Evolutionary conservation across 2,888 invertebrate species (phyloP), one percentile per base, ranked within the genome.

Genomic region (Lithophane leautieri): DNA sequence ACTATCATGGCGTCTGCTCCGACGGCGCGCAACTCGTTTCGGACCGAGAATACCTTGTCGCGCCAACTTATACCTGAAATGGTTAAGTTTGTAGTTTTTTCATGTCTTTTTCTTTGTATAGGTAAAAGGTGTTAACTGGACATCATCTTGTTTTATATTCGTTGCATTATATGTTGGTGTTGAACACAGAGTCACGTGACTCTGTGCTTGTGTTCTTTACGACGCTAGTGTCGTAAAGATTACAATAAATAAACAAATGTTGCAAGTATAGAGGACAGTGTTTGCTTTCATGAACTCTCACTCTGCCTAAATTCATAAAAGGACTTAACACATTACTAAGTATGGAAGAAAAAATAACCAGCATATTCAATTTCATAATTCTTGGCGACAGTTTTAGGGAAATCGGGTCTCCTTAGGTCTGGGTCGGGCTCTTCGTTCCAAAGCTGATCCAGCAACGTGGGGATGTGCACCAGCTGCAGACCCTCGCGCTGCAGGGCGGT

Each of bases 1-100:
- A 99, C 97, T 47, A 99, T 97, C 96, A 99, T 97, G 0, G 98
- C 98, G 86, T 98, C 98, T 0, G 97, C 98, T 0, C 97, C 97
- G n/a, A 97, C 93, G 7, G 96, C 93, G 40, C 94, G 93, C 89
- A 99, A 96, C 81, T 97, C 97, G 7, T 94, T 92, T 19, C 98
- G 97, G 2, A 98, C 95, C 66, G 97, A 97, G 9, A 95, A 91
- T 0, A 99, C 96, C 94, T 99, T 99, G 52, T 97, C 97, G 73
- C 97, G 97, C 98, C 99, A 99, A 34, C 97, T 94, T 89, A 97
- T 96, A 54, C 98, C 98, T 97, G 88, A 2, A 72, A 86, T 70
- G 74, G 44, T 4, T 28, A 28, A 28, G 9, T n/a, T 52, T 34
- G 25, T 22, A 60, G 8, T 34, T 19, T 47, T 0, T 47, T 78